Percentiles rank a stretch among this genome's conserved stretches.
These are phyloP conservation scores for Riparia riparia DNA, from an alignment of 2,113 vertebrate species.

Conservation along the genomic window DNA sequence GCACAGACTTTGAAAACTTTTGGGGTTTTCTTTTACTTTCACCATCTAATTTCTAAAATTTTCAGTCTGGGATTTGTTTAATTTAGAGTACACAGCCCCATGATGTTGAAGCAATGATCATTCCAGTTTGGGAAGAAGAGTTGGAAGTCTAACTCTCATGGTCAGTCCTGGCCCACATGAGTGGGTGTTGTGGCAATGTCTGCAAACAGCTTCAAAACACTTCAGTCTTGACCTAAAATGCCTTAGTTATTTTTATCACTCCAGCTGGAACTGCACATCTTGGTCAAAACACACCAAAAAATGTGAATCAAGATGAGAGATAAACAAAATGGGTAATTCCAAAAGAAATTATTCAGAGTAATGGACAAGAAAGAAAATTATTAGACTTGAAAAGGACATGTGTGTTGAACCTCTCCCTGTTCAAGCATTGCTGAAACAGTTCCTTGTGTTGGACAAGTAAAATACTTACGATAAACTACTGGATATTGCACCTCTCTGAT, in stretches of 20 bases:
- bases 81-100: neutral
- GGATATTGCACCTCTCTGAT: neutral
- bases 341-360: neutral
- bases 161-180: neutral
- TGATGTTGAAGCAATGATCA: neutral
- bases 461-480: neutral
- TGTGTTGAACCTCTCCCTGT: neutral
- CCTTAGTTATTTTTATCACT: neutral
- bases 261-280: neutral
- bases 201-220: neutral
- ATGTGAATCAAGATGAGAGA: neutral
- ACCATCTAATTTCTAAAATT: neutral
- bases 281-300: neutral
- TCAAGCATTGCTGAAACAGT: neutral
- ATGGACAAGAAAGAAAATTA: neutral
- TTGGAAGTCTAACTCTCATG: neutral
- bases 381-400: neutral
- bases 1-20: neutral
- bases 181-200: fast-evolving
- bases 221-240: neutral
- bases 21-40: neutral
- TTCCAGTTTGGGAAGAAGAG: neutral
- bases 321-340: neutral
- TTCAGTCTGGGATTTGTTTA: neutral
- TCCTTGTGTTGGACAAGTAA: neutral